phyloP scores from a whole-genome alignment of 2,888 invertebrate species.

The Nemotelus nigrinus region DNA sequence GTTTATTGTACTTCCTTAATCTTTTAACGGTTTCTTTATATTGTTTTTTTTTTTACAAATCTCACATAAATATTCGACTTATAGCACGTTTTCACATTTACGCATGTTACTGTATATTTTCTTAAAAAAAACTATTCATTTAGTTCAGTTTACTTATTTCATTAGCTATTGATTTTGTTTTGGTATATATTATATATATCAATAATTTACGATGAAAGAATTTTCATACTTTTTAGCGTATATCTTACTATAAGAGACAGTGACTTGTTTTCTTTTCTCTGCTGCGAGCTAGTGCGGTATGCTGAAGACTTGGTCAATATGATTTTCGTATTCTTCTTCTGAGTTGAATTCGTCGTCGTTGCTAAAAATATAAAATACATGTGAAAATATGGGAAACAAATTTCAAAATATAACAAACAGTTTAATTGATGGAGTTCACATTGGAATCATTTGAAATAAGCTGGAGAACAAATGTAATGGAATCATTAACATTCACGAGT shows the following conservation, averaged over 20 bases:
- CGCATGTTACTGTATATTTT: not conserved
- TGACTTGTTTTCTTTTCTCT: constrained; percentile 19
- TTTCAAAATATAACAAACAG: not conserved
- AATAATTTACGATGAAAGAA: constrained; percentile 23
- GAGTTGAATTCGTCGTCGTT: constrained; percentile 57
- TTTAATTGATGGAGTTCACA: not conserved
- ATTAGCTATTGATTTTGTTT: constrained; percentile 13
- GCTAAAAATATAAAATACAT: constrained; percentile 11
- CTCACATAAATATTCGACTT: not conserved
- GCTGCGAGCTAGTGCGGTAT: constrained; percentile 52
- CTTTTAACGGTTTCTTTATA: too few relatives aligned
- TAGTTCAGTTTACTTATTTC: constrained; percentile 15
- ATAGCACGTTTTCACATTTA: not conserved
- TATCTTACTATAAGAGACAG: constrained; percentile 26
- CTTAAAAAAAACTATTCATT: constrained; percentile 14
- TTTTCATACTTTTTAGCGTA: not conserved
- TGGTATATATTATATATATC: not conserved
- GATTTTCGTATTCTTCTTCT: constrained; percentile 60
- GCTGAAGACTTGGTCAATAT: constrained; percentile 57
- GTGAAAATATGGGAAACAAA: not conserved
- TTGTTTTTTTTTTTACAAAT: not conserved
- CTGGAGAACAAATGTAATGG: too few relatives aligned
- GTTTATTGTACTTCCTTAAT: too few relatives aligned
- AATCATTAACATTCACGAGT: too few relatives aligned
- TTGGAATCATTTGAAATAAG: too few relatives aligned